Evolutionary conservation across 2,888 invertebrate species (phyloP), one percentile per base, ranked within the genome.

Genomic region (Metacarcinus magister): DNA sequence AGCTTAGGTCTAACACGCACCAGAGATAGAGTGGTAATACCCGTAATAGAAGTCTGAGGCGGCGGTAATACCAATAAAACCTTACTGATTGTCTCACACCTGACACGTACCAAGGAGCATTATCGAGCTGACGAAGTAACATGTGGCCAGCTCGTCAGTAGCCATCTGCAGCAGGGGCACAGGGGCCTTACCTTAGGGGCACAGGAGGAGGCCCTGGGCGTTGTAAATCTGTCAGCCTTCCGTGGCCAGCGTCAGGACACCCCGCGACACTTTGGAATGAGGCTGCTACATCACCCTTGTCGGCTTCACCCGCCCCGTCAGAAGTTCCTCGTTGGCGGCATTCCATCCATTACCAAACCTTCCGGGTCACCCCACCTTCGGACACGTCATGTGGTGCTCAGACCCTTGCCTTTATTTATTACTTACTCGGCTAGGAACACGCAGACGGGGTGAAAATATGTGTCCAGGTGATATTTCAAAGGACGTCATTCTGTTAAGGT

Each of bases 251-350:
- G 23, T 19, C 67, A 16, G 32, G 82, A 82, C 82, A 82, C 82
- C 82, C 82, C 32, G 82, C 82, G 82, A 82, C 82, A 82, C 82
- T 82, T 32, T 28, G 82, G 82, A 82, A 82, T 82, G 82, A 82
- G 28, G 82, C 82, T 32, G 32, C 82, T 82, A 32, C 82, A 32
- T 82, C 82, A 82, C 82, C 82, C 32, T 28, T 28, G 82, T 32
- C 32, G 82, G 32, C 82, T 82, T 28, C 8, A 16, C 32, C 32
- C 82, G 28, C 13, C 82, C 82, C 32, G 82, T 82, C 82, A 82
- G 23, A 82, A 82, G 32, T 82, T 16, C 82, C 82, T 82, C 32
- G 32, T 32, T 32, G 82, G 32, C 67, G 82, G 32, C 82, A 28
- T 82, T 82, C 82, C 82, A 32, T 82, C 82, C 82, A 82, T 28